A percentile compares a stretch with the other conserved stretches of the same genome.
These are phyloP conservation scores for Mixornis gularis DNA, from an alignment of 2,113 vertebrate species.

Conservation along the genomic window DNA sequence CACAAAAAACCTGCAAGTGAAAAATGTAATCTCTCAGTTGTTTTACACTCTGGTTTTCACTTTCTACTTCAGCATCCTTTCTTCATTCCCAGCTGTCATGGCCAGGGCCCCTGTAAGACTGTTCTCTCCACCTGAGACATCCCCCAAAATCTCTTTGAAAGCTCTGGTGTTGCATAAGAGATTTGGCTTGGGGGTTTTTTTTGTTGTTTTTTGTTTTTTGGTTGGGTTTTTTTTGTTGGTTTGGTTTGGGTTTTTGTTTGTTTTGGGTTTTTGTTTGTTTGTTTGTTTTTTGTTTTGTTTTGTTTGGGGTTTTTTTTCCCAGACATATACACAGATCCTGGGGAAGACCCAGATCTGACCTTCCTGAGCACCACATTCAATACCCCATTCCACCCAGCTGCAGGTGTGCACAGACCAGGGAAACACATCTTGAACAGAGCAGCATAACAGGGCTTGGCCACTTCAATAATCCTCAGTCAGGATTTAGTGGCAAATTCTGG, in stretches of 20 bases:
- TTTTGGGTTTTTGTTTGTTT: too few species aligned
- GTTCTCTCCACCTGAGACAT: background rate
- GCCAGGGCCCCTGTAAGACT: background rate
- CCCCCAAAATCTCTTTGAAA: background rate
- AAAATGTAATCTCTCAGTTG: background rate
- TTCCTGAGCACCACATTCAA: background rate
- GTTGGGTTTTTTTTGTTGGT: too few species aligned
- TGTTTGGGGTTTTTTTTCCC: background rate
- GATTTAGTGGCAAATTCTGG: background rate
- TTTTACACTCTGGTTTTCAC: background rate
- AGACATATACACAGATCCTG: background rate
- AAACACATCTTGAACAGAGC: background rate
- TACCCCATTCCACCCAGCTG: rapidly evolving
- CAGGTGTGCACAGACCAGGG: background rate
- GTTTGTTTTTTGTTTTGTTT: too few species aligned
- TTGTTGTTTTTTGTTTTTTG: too few species aligned
- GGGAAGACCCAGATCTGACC: background rate
- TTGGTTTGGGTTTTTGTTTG: too few species aligned
- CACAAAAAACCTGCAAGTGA: background rate
- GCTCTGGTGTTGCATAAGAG: background rate
- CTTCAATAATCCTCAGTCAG: background rate
- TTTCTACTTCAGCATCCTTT: background rate
- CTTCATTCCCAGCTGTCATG: background rate
- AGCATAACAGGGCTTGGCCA: background rate
- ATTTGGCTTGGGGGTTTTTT: too few species aligned